Base-by-base conservation (phyloP, 2,113 vertebrate genomes). In the Saccopteryx bilineata region DNA sequence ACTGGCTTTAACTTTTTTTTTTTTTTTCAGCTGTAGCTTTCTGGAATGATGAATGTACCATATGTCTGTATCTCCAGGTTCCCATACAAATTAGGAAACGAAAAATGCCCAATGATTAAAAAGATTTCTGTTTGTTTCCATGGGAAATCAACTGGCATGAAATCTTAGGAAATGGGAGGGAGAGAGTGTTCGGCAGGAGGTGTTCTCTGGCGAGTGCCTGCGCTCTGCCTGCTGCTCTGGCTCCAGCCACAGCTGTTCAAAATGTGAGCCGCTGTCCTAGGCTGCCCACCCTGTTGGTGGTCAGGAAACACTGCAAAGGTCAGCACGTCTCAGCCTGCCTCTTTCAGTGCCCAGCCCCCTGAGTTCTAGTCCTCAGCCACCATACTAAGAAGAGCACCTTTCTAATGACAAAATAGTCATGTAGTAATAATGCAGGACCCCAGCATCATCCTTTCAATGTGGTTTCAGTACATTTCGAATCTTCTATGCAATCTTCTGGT, bases 21-120 rank as follows among this genome's bases (percentile, higher is more conserved):
- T 96, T 92, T 93, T 93, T 96, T 98, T 96, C 81, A 83, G 60
- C 78, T 91, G 87, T 82, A 84, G 31, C 86, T 95, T 97, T 92
- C 94, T 71, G 85, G 24, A 84, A 95, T 98, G 97, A 98, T 90
- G 95, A 97, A 97, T 86, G 91, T 96, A 96, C 95, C 98, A 97
- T 93, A 96, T 98, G 98, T 93, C 97, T 76, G 54, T 81, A 97
- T 97, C 92, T 69, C 93, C 93, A 96, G 91, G 90, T 97, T 98
- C 97, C 94, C 97, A 97, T 95, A 96, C 89, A 98, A 96, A 98
- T 88, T 97, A 97, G 96, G 97, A 97, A 98, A 97, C 94, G 95
- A 94, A 98, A 98, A 97, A 94, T 89, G 97, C 93, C 97, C 93
- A 69, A 98, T 96, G 92, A 98, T 97, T 97, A 96, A 94, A 85